phyloP scores from a whole-genome alignment of 1,140 invertebrate species.

The Formica exsecta region DNA sequence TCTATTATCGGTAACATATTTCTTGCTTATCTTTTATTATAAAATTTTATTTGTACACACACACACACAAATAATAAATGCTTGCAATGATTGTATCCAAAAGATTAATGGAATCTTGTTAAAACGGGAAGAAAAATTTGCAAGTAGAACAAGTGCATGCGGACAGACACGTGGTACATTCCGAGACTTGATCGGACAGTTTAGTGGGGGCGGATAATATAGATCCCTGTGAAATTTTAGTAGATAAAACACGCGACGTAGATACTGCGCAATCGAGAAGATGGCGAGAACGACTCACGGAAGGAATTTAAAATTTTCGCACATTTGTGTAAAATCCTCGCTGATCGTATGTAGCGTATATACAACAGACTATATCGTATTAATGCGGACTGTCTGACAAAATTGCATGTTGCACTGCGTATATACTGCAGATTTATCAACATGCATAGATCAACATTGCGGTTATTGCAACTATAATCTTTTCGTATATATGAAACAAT shows the following conservation, averaged over 20 bases:
- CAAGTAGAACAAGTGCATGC: background rate
- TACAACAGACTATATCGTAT: background rate
- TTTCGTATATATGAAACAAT: background rate
- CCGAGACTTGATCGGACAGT: slow-evolving; percentile 1
- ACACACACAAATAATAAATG: background rate
- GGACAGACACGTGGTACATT: background rate
- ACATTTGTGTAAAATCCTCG: background rate
- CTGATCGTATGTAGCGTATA: background rate
- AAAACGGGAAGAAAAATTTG: background rate
- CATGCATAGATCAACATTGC: background rate
- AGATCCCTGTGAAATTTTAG: slow-evolving; percentile 19
- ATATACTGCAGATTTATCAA: slow-evolving; percentile 12
- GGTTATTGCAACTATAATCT: background rate
- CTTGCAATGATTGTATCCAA: background rate
- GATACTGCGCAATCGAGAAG: background rate
- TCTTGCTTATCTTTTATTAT: background rate
- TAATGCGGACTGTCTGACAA: background rate
- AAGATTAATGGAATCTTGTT: background rate
- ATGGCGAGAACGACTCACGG: slow-evolving; percentile 24
- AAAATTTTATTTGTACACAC: background rate
- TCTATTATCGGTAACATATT: slow-evolving; percentile 32
- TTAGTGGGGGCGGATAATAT: slow-evolving; percentile 29
- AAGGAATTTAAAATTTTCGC: background rate
- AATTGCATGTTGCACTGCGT: slow-evolving; percentile 16
- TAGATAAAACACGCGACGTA: background rate